Conservation (phyloP, 1,140 invertebrate species). For the Proctacanthus coquilletti region DNA sequence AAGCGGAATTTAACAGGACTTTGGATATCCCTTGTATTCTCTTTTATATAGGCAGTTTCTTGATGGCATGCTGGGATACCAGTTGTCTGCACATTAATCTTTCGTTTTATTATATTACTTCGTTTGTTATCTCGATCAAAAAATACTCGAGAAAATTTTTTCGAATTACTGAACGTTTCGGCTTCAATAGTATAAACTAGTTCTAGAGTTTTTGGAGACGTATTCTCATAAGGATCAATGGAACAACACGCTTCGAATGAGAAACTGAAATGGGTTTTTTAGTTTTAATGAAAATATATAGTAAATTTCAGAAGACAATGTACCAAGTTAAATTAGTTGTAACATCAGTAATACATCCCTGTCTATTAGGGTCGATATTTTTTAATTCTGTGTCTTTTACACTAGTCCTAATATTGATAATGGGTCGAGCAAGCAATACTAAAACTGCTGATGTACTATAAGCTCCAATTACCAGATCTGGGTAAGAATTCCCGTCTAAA, state of each 20-base stretch:
- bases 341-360: slow-evolving; percentile 50
- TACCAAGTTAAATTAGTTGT: slow-evolving; percentile 52
- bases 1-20: slow-evolving; percentile 72
- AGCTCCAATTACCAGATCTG: slow-evolving; percentile 78
- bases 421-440: slow-evolving; percentile 62
- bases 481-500: slow-evolving; percentile 82
- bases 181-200: slow-evolving; percentile 68
- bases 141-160: slow-evolving; percentile 68
- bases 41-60: slow-evolving; percentile 68
- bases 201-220: slow-evolving; percentile 34
- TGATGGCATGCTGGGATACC: slow-evolving; percentile 44
- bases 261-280: slow-evolving; percentile 35
- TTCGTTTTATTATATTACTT: slow-evolving; percentile 41
- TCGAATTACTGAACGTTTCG: slow-evolving; percentile 58
- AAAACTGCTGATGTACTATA: slow-evolving; percentile 37
- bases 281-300: neutral
- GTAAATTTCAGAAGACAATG: neutral
- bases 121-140: slow-evolving; percentile 39
- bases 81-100: slow-evolving; percentile 37
- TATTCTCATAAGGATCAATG: slow-evolving; percentile 48
- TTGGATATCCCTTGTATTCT: slow-evolving; percentile 70
- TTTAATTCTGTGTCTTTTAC: slow-evolving; percentile 38
- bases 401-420: slow-evolving; percentile 67
- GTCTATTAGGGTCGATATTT: slow-evolving; percentile 65
- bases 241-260: slow-evolving; percentile 76